Conservation (phyloP, 2,113 vertebrate genomes). For the Mobula hypostoma region DNA sequence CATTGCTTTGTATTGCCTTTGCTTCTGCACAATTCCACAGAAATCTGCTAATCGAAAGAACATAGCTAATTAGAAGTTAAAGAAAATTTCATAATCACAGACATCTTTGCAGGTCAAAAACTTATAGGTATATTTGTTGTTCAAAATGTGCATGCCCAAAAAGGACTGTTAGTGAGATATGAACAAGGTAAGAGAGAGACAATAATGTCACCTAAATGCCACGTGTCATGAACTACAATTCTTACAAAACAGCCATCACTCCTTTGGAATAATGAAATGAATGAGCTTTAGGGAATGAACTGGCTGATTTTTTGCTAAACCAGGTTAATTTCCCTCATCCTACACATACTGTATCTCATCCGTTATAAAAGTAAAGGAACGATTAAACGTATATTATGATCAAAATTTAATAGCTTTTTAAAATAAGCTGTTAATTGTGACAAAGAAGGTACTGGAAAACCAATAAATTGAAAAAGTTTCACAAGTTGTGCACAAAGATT, state of each 20-base stretch:
- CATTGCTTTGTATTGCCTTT: neutral
- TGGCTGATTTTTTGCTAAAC: neutral
- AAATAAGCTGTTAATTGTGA: neutral
- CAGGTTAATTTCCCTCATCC: too few species aligned
- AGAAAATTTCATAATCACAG: neutral
- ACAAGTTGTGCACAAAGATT: neutral
- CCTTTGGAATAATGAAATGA: neutral
- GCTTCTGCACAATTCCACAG: neutral
- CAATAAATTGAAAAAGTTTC: neutral
- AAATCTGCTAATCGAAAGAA: neutral
- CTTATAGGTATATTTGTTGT: neutral
- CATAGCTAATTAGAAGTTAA: neutral
- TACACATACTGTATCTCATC: neutral
- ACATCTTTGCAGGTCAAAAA: neutral
- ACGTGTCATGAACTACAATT: neutral
- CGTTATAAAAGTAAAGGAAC: neutral
- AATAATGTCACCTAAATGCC: neutral
- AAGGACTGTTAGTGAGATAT: neutral
- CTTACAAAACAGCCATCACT: neutral
- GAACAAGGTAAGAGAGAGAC: too few species aligned
- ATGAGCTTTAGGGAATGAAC: neutral
- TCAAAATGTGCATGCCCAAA: neutral
- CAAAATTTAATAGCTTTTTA: constrained; percentile 13
- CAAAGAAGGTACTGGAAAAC: neutral
- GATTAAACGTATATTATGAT: neutral